These are phyloP conservation scores for Ctenoplectra terminalis DNA, from an alignment of 1,140 invertebrate species.

Conservation along the genomic window DNA sequence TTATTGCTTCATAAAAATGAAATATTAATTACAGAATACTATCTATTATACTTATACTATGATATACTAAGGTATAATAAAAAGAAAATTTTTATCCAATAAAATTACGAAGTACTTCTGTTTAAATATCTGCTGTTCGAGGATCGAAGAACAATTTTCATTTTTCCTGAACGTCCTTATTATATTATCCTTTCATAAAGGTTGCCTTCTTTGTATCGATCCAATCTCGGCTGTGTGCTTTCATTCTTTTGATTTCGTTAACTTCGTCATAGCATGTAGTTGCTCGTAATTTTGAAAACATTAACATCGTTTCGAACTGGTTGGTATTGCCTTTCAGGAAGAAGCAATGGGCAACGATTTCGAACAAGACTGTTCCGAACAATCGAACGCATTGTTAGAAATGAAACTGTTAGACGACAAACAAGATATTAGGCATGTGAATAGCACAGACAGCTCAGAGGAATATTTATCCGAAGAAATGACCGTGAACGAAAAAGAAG, in stretches of 20 bases:
- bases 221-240: neutral
- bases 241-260: neutral
- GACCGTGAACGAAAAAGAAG: neutral
- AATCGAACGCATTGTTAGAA: constrained; percentile 9
- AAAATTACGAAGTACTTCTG: neutral
- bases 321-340: constrained; percentile 43
- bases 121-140: neutral
- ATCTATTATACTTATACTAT: no score
- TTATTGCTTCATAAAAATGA: no score
- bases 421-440: neutral
- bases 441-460: neutral
- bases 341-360: constrained; percentile 14
- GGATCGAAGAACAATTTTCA: neutral
- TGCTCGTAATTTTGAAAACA: neutral
- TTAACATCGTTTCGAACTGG: neutral
- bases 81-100: neutral
- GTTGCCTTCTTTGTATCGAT: neutral
- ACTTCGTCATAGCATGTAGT: neutral
- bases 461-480: neutral
- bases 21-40: no score
- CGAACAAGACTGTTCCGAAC: constrained; percentile 12
- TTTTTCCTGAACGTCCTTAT: neutral
- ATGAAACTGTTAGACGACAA: neutral
- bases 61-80: neutral
- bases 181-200: neutral